Base-by-base conservation (phyloP, 1,140 invertebrate species). In the Anagrus nilaparvatae region DNA sequence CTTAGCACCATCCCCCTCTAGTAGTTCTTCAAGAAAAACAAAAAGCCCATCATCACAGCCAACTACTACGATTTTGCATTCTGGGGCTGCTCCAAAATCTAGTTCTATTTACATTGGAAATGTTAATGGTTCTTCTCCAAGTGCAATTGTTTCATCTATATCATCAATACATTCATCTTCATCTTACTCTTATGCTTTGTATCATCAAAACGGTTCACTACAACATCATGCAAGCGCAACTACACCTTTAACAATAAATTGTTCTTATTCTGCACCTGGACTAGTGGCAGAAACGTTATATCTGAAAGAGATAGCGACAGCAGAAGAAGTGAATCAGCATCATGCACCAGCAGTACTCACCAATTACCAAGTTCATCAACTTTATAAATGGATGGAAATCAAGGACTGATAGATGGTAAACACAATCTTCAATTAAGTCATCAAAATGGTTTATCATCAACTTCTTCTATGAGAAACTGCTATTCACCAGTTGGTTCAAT, bases 401-500 rank as follows among this genome's bases (percentile, higher is more conserved):
- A 66, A 24, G 48, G 59, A 7, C 44, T 64, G 17, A 59, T 67
- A 34, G 51, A 58, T 14, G 62, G 63, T 14, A 66, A 62, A 35
- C 61, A 65, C 53, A 66, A 65, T 46, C 51, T 66, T 2, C 63
- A 64, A 31, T 39, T 64, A 5, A 54, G 61, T 1, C 62, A 62
- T 46, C 63, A 64, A 40, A 60, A 60, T 0, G n/a, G 29, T n/a
- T n/a, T 13, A 3, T 34, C n/a, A n/a, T n/a, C n/a, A n/a, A n/a
- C n/a, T n/a, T n/a, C 61, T 7, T 52, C 56, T 1, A 23, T 63
- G 20, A 64, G 61, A n/a, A n/a, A 34, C 36, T 47, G 63, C 53
- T 66, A 66, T 24, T 66, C 63, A 5, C 76, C 76, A 16, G 75
- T 75, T n/a, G 74, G 77, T 45, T 78, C 77, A 21, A 59, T 80